Percentiles rank a stretch among this genome's conserved stretches.
These are phyloP conservation scores for Pipistrellus nathusii DNA, from an alignment of 2,797 vertebrate genomes.

Conservation along the genomic window DNA sequence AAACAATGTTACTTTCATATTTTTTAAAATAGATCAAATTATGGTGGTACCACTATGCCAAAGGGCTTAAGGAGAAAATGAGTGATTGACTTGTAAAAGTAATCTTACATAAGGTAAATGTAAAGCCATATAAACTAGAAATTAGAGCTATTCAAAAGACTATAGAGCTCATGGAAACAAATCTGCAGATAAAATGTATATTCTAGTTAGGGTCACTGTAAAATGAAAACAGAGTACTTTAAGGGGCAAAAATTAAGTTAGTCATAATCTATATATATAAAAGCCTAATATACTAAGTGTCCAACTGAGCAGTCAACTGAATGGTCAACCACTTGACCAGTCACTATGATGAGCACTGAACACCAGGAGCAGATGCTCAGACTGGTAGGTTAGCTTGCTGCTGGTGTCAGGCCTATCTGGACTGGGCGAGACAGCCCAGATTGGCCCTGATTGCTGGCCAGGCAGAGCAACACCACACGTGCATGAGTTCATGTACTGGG, in stretches of 20 bases:
- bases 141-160: not conserved
- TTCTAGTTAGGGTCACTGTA: not conserved
- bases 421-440: too few relatives aligned
- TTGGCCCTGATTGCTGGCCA: too few relatives aligned
- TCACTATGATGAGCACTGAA: too few relatives aligned
- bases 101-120: not conserved
- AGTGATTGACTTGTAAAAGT: not conserved
- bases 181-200: conserved; percentile 12
- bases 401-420: too few relatives aligned
- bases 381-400: too few relatives aligned
- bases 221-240: conserved; percentile 29
- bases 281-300: too few relatives aligned
- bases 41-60: not conserved
- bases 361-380: too few relatives aligned
- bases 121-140: not conserved
- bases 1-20: conserved; percentile 44
- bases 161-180: not conserved
- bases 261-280: not conserved
- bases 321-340: too few relatives aligned
- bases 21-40: conserved; percentile 44
- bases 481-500: too few relatives aligned
- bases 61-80: not conserved
- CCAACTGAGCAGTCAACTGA: too few relatives aligned
- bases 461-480: too few relatives aligned
- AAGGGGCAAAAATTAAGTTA: not conserved